Base-by-base conservation (phyloP, 2,888 invertebrate species). In the Phlogophora meticulosa region DNA sequence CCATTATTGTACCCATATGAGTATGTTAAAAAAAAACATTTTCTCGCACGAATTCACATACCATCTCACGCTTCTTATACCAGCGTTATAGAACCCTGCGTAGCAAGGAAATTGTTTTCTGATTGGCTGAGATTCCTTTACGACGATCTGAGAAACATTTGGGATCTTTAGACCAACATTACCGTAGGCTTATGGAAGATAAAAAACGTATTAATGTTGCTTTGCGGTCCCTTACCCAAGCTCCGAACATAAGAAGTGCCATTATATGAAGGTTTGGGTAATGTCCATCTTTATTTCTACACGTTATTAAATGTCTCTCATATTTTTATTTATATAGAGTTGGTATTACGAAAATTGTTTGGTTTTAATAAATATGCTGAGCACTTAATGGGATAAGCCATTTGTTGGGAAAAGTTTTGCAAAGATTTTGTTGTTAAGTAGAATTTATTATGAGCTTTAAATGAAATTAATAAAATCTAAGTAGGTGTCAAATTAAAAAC, bases 41-140 rank as follows among this genome's bases (percentile, higher is more conserved):
- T 65, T 42, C 43, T 42, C 52, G 28, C 59, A 15, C 45, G 24
- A 69, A 10, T 68, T 65, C 72, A 63, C 57, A 46, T 36, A 64
- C 40, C 64, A 70, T 72, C 24, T 76, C 46, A 24, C 49, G 61
- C 51, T 72, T 70, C 72, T 66, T 68, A 60, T 62, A 55, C 42
- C 32, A 55, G 15, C 34, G 28, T 24, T 24, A n/a, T 52, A 74
- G 28, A 13, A 42, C 42, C 36, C 38, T 43, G 24, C 62, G 51
- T 56, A 13, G 58, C 34, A 66, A 82, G 81, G 79, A 85, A 88
- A 86, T 88, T 83, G 84, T 82, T 85, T 86, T 84, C 81, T 85
- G 87, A 87, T 88, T 85, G 83, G 75, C 72, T 70, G 73, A 84
- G 72, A 80, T 75, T 76, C 75, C 71, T 76, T 81, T 72, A 65